A percentile compares a stretch with the other conserved stretches of the same genome.
phyloP scores from a whole-genome alignment of 2,888 invertebrate species.

The Alentia gelatinosa region DNA sequence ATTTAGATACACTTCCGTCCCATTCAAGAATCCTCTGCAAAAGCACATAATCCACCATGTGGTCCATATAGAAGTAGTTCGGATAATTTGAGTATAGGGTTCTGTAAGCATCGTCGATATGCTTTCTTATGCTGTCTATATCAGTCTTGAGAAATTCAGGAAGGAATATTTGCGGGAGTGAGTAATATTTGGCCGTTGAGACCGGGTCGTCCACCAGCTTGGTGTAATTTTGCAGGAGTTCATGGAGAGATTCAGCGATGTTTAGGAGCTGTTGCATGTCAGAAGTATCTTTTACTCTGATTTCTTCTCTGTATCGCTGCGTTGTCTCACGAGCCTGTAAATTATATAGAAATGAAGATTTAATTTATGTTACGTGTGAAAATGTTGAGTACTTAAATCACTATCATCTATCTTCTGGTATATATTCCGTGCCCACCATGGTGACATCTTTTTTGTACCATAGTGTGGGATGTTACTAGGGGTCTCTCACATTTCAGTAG shows the following conservation, averaged over 20 bases:
- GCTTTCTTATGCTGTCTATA: background rate
- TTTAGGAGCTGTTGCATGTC: background rate
- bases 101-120: background rate
- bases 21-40: background rate
- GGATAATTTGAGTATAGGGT: too few species aligned
- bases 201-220: background rate
- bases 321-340: background rate
- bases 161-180: background rate
- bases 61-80: too few species aligned
- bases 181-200: background rate
- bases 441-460: too few species aligned
- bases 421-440: too few species aligned
- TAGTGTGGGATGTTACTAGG: too few species aligned
- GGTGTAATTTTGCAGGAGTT: background rate
- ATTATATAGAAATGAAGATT: background rate
- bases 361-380: background rate
- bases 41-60: too few species aligned
- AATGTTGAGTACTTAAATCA: too few species aligned
- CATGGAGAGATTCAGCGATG: background rate
- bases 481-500: too few species aligned
- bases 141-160: background rate
- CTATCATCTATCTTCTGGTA: too few species aligned
- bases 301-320: background rate
- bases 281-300: background rate
- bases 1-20: background rate